Percentiles rank a stretch among this genome's conserved stretches.
These are phyloP conservation scores for Fistularia commersonii DNA, from an alignment of 2,797 vertebrate genomes.

Conservation along the genomic window DNA sequence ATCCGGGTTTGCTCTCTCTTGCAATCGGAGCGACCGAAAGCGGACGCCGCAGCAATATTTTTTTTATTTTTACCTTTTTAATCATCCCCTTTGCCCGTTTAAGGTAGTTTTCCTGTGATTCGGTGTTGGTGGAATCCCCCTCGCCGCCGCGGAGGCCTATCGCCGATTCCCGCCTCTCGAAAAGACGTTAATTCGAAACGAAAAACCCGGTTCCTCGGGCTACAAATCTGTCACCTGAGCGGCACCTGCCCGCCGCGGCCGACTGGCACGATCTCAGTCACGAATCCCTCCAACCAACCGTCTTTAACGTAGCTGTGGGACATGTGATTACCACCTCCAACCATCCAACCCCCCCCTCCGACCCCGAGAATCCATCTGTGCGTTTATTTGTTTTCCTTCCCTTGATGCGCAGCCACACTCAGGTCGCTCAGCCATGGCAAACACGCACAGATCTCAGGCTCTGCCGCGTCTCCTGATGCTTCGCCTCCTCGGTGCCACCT, in stretches of 20 bases:
- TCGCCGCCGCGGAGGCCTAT: no score
- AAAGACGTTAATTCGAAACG: no score
- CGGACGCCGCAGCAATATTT: no score
- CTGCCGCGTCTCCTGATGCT: constrained; percentile 49
- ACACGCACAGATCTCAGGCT: constrained; percentile 47
- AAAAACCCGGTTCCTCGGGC: no score
- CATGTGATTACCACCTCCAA: constrained; percentile 39
- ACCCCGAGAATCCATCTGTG: constrained; percentile 63
- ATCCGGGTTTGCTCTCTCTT: no score
- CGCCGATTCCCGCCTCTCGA: no score
- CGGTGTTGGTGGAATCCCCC: no score
- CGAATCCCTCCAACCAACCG: constrained; percentile 14
- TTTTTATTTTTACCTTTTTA: no score
- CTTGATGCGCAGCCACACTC: constrained; percentile 46
- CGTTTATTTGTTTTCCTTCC: constrained; percentile 39
- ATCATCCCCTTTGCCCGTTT: no score
- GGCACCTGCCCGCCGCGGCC: constrained; percentile 29
- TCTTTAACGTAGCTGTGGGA: constrained; percentile 45
- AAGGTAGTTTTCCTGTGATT: no score
- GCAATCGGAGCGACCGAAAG: no score
- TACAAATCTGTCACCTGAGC: constrained; percentile 49
- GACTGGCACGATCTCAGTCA: constrained; percentile 7
- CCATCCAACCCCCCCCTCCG: background rate
- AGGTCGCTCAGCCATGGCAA: constrained; percentile 60
- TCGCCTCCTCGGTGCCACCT: constrained; percentile 65